Conservation (phyloP, 1,140 invertebrate species). For the Meloidogyne floridensis region DNA sequence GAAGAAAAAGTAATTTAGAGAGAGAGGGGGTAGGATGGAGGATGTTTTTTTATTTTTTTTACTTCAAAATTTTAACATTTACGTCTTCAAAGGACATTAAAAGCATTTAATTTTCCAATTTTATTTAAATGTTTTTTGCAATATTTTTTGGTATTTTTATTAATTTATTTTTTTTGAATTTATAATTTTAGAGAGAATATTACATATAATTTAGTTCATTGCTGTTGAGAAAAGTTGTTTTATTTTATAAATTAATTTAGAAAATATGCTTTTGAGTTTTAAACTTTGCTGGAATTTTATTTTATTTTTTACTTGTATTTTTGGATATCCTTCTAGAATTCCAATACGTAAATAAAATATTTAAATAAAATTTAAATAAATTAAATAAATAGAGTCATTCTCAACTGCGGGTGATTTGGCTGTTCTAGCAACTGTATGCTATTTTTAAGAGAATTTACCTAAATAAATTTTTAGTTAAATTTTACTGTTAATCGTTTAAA, state of each 20-base stretch:
- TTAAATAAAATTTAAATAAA: background rate
- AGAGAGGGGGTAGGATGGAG: background rate
- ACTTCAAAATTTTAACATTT: background rate
- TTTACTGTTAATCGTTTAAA: slow-evolving; percentile 47
- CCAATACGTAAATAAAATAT: slow-evolving; percentile 47
- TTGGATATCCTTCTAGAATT: slow-evolving; percentile 50
- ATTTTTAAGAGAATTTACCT: background rate
- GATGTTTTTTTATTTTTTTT: slow-evolving; percentile 17
- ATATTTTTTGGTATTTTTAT: background rate
- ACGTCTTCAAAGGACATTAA: background rate
- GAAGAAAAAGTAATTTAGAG: background rate
- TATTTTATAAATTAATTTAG: too few species aligned
- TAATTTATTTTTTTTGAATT: background rate
- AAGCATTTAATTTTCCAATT: background rate
- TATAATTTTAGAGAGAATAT: background rate
- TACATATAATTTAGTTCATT: background rate
- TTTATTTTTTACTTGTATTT: background rate
- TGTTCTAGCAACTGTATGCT: background rate
- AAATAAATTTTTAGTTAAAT: slow-evolving; percentile 40
- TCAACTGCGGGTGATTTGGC: background rate
- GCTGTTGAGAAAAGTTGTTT: background rate
- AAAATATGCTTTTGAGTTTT: background rate
- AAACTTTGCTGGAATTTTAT: slow-evolving; percentile 13
- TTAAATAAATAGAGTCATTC: background rate
- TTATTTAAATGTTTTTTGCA: background rate